Evolutionary conservation across 2,113 vertebrate species (phyloP).

Genomic region (Antechinus stuartii): DNA sequence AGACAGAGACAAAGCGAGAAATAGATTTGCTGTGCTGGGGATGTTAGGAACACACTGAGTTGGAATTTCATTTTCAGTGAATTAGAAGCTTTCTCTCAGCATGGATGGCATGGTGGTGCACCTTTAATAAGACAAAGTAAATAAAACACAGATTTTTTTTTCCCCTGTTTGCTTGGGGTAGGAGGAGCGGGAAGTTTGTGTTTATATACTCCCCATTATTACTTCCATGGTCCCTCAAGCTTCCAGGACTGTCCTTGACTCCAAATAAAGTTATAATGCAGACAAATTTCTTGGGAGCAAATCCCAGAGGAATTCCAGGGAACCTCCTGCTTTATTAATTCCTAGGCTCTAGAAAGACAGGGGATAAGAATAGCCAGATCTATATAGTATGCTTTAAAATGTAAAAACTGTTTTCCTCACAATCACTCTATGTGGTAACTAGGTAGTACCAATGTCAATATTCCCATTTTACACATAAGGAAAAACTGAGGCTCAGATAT

Average conservation of each 20-base stretch:
- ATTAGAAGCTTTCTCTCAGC: conserved; percentile 53
- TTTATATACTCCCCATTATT: not conserved
- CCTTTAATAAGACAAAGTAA: conserved; percentile 67
- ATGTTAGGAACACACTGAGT: conserved; percentile 47
- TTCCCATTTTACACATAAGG: not conserved
- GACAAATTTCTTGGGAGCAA: not conserved
- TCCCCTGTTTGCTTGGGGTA: conserved; percentile 37
- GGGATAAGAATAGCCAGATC: not conserved
- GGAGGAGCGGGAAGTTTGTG: not conserved
- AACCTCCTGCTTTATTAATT: not conserved
- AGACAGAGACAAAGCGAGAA: not conserved
- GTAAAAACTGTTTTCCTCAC: not conserved
- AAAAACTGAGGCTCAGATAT: not conserved
- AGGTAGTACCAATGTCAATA: not conserved
- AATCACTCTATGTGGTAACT: not conserved
- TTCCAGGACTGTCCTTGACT: conserved; percentile 2
- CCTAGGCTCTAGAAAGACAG: not conserved
- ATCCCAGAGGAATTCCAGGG: fast-evolving
- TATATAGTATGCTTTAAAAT: not conserved
- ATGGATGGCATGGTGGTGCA: not conserved
- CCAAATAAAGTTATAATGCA: not conserved
- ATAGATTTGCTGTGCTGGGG: not conserved
- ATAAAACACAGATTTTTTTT: conserved; percentile 59
- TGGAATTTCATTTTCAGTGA: conserved; percentile 63
- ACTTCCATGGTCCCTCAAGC: conserved; percentile 36